phyloP scores from a whole-genome alignment of 2,888 invertebrate species.

The Physocephala rufipes region DNA sequence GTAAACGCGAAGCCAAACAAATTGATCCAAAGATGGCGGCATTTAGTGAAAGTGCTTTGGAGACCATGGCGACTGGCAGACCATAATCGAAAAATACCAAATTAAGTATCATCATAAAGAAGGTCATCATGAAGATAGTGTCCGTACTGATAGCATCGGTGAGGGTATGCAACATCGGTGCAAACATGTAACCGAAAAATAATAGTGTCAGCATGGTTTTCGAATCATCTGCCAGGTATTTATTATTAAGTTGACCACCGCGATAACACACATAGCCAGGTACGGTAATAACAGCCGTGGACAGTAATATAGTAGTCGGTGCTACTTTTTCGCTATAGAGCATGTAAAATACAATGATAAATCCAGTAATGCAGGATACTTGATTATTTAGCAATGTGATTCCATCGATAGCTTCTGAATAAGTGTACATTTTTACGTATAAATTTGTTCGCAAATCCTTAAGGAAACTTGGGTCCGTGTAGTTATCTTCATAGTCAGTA shows the following conservation, averaged over 20 bases:
- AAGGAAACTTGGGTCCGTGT: conserved; percentile 87
- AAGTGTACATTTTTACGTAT: conserved; percentile 77
- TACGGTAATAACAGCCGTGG: conserved; percentile 69
- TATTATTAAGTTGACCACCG: conserved; percentile 49
- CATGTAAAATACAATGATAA: conserved; percentile 77
- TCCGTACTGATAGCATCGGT: conserved; percentile 98
- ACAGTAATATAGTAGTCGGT: conserved; percentile 73
- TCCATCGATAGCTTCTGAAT: conserved; percentile 76
- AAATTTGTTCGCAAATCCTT: conserved; percentile 86
- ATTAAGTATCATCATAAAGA: conserved; percentile 87
- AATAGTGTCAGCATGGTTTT: conserved; percentile 84
- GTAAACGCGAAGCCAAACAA: conserved; percentile 90
- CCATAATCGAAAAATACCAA: conserved; percentile 94
- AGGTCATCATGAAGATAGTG: conserved; percentile 93
- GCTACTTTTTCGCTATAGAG: conserved; percentile 76
- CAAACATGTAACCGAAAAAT: conserved; percentile 86
- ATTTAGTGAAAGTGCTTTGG: conserved; percentile 90
- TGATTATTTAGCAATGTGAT: conserved; percentile 83
- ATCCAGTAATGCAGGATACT: conserved; percentile 79
- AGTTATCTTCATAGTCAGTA: conserved; percentile 89
- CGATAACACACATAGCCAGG: conserved; percentile 73
- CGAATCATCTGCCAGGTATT: conserved; percentile 70
- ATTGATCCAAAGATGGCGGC: conserved; percentile 95
- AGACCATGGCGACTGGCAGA: conserved; percentile 83
- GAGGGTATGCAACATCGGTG: conserved; percentile 91